Evolutionary conservation across 1,140 invertebrate genomes (phyloP).

Genomic region (Atta colombica): DNA sequence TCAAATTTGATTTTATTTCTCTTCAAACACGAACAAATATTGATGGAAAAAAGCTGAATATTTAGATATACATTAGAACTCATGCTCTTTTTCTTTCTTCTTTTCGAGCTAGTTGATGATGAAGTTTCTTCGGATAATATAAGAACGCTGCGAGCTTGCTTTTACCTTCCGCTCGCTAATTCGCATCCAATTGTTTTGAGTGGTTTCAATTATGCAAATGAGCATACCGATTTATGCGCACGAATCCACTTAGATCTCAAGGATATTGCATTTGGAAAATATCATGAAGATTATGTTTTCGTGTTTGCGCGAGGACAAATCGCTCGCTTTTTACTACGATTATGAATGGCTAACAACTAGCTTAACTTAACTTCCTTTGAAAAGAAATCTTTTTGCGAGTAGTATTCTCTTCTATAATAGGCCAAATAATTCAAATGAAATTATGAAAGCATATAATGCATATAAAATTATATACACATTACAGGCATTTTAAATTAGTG

Average conservation of each 20-base stretch:
- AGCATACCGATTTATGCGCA: conserved; percentile 73
- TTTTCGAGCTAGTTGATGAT: not conserved
- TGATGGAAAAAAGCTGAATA: conserved; percentile 17
- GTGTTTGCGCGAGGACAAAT: conserved; percentile 44
- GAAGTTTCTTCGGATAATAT: conserved; percentile 51
- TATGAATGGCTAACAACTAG: not conserved
- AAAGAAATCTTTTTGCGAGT: not conserved
- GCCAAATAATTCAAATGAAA: not conserved
- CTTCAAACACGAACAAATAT: conserved; percentile 26
- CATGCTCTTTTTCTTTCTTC: not conserved
- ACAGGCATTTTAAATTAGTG: not conserved
- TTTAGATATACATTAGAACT: not conserved
- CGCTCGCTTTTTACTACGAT: conserved; percentile 19
- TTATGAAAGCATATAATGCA: not conserved
- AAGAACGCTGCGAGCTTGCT: conserved; percentile 44
- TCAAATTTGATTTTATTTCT: conserved; percentile 33
- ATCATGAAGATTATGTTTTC: conserved; percentile 42
- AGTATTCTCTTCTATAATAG: not conserved
- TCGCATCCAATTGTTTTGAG: conserved; percentile 81
- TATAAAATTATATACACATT: not conserved
- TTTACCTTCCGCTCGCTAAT: conserved; percentile 70
- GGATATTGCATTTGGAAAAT: conserved; percentile 66
- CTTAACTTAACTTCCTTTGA: not conserved
- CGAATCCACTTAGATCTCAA: conserved; percentile 51
- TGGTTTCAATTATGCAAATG: conserved; percentile 83